Base-by-base conservation (phyloP, 2,113 vertebrate genomes). In the Solea solea region DNA sequence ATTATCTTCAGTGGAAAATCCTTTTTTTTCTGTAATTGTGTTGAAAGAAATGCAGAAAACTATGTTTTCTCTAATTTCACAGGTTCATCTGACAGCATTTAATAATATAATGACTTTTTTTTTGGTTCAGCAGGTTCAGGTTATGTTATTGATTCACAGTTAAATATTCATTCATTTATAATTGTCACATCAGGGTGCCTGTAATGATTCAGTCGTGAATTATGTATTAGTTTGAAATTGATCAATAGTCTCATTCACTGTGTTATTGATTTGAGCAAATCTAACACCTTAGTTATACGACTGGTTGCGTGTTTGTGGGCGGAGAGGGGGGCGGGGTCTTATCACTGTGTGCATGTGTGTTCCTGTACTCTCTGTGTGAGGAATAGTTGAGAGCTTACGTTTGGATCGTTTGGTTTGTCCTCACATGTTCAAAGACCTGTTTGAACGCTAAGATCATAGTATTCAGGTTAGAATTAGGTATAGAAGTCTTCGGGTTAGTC, bases 161-260 rank as follows among this genome's bases (percentile, higher is more conserved):
- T 82, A 81, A 74, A 85, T 77, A 81, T 78, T 72, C 34, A 83
- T 80, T 78, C 16, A 78, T 82, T 84, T 85, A 21, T 76, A 85
- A 85, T 85, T 86, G 84, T 86, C 74, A 78, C 68, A 60, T 69
- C 5, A 55, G 65, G 78, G 42, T 82, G 82, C 45, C 39, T 64
- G 53, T 74, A 82, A 75, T 64, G 71, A 84, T 79, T 67, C 51
- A 62, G 8, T 27, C 39, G 25, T 84, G 28, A 81, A 86, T 90
- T 75, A 83, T 89, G 50, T 76, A 84, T 84, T 74, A 55, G 66
- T 74, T 83, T 81, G 27, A 69, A 44, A 76, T 60, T 64, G 70
- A 88, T 88, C 87, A 84, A 83, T 88, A 69, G 50, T 70, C 62
- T 59, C 54, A 57, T 83, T 86, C 52, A 69, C 28, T 12, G 60